These are phyloP conservation scores for Struthio camelus DNA, from an alignment of 2,113 vertebrate species.

Conservation along the genomic window DNA sequence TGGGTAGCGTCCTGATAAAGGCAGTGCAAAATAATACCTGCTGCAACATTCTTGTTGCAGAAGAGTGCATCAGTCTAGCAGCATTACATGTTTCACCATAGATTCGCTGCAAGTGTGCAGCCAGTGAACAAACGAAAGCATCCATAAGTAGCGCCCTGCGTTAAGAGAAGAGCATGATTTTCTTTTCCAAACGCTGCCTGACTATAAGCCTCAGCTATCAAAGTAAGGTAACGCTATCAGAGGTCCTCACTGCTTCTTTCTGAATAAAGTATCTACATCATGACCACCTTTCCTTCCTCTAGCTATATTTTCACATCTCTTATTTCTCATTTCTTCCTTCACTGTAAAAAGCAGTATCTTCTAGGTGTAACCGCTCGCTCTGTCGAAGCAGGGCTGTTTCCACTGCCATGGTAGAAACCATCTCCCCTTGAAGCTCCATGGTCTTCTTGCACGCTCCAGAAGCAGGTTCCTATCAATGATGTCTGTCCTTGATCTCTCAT, in stretches of 20 bases:
- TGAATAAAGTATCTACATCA: not conserved
- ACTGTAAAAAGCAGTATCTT: not conserved
- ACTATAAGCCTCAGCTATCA: accelerated
- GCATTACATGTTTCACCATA: not conserved
- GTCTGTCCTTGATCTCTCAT: not conserved
- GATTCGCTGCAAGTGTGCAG: not conserved
- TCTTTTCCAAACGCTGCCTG: not conserved
- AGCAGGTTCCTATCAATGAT: not conserved
- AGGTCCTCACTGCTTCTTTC: not conserved
- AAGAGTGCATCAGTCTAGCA: not conserved
- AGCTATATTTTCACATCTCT: not conserved
- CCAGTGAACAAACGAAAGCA: not conserved
- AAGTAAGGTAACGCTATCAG: not conserved
- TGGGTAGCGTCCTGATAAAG: not conserved
- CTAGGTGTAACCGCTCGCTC: not conserved
- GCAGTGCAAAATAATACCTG: not conserved
- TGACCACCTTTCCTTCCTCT: not conserved
- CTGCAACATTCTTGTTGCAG: too few relatives aligned
- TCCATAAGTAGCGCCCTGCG: too few relatives aligned
- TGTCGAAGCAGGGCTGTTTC: not conserved
- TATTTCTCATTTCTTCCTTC: not conserved
- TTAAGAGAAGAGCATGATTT: not conserved
- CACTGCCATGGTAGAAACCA: not conserved
- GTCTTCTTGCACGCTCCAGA: not conserved
- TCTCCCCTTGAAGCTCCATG: not conserved